Evolutionary conservation across 2,888 invertebrate genomes (phyloP), one percentile per base, ranked within the genome.

Genomic region (Aporophyla nigra): DNA sequence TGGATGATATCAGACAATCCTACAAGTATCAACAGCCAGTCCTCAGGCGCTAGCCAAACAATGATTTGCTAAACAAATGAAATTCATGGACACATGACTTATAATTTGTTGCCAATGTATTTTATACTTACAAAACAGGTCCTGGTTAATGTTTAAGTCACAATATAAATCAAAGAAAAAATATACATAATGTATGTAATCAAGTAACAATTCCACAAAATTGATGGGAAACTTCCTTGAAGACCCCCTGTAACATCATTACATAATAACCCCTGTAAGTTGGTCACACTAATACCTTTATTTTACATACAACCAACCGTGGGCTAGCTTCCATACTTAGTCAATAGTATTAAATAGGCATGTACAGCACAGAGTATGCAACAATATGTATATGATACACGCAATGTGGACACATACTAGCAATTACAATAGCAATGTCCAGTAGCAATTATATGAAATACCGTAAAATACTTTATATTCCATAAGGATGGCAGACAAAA

Each of bases 131-230:
- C 46, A 68, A 67, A 71, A 69, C 53, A 81, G 65, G 67, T 71
- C 19, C 62, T 72, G 54, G 76, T 85, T 69, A 71, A 58, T 51
- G 62, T 66, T 69, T 61, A 71, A 75, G 83, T 80, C 71, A 77
- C 69, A 82, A 79, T 80, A 74, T 67, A 71, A 76, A 77, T 76
- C 71, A 79, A 83, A 78, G 69, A 74, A 73, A 85, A 85, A 74
- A 43, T 74, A 77, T 74, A 85, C 75, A 87, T 83, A 80, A 82
- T 77, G 76, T 78, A 72, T 79, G 65, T 69, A 85, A 76, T 71
- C 61, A 80, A 68, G 76, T 65, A 69, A 75, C 77, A 72, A 74
- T 71, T 40, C 54, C 72, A 72, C 62, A 66, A 53, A 66, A 27
- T 51, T 19, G 9, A 65, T 59, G 27, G 54, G 69, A 73, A 63